Evolutionary conservation across 2,113 vertebrate species (phyloP).

Genomic region (Ovis canadensis): DNA sequence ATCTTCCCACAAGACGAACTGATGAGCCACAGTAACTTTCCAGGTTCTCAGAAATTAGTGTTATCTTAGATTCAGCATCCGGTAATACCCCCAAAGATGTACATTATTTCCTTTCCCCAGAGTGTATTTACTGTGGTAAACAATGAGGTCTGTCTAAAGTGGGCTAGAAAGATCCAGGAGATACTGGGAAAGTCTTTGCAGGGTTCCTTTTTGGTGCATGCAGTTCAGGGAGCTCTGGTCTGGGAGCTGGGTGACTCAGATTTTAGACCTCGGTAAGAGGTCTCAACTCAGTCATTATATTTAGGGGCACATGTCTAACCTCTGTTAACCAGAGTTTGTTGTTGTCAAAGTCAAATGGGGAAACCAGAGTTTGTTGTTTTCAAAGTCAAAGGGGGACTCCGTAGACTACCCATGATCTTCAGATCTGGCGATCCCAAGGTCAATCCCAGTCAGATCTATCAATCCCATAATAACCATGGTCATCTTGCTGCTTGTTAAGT

Average conservation of each 20-base stretch:
- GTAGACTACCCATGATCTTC: background rate
- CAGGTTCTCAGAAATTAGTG: background rate
- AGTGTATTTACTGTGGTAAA: background rate
- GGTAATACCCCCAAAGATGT: background rate
- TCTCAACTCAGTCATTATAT: background rate
- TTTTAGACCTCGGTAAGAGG: background rate
- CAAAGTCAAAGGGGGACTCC: background rate
- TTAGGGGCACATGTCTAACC: background rate
- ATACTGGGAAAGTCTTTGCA: background rate
- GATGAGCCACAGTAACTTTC: background rate
- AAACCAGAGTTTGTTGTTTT: background rate
- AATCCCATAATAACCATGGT: background rate
- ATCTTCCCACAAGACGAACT: background rate
- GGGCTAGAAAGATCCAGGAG: background rate
- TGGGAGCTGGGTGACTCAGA: background rate
- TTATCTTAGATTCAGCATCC: background rate
- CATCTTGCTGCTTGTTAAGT: background rate
- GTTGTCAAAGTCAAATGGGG: background rate
- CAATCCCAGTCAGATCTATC: background rate
- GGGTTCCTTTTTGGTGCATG: background rate
- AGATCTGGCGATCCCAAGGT: background rate
- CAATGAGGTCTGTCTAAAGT: background rate
- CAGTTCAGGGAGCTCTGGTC: background rate
- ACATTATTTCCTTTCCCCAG: background rate
- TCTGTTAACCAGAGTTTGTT: slow-evolving; percentile 1